These are phyloP conservation scores for Hypsopygia costalis DNA, from an alignment of 2,888 invertebrate species.

Conservation along the genomic window DNA sequence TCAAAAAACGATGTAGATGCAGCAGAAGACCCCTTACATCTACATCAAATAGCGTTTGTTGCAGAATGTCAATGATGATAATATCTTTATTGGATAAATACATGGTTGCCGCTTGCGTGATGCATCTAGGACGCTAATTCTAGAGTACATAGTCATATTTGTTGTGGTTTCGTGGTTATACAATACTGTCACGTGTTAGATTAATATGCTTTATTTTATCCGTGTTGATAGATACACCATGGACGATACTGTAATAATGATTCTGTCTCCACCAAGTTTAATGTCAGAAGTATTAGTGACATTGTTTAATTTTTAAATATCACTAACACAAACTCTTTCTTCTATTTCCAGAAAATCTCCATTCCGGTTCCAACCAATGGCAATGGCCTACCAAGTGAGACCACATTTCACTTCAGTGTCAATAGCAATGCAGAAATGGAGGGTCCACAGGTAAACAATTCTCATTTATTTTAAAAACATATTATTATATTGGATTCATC, in stretches of 20 bases:
- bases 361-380: slow-evolving; percentile 85
- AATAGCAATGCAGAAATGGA: slow-evolving; percentile 90
- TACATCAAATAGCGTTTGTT: too few relatives aligned
- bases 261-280: too few relatives aligned
- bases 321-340: slow-evolving; percentile 19
- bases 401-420: slow-evolving; percentile 88
- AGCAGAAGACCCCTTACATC: too few relatives aligned
- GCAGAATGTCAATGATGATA: slow-evolving; percentile 18
- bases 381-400: slow-evolving; percentile 66
- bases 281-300: neutral
- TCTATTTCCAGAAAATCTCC: slow-evolving; percentile 84
- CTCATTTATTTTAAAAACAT: too few relatives aligned
- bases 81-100: slow-evolving; percentile 12
- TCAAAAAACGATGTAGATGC: too few relatives aligned
- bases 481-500: too few relatives aligned
- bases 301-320: too few relatives aligned
- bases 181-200: slow-evolving; percentile 7
- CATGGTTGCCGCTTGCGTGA: slow-evolving; percentile 1
- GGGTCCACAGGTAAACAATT: slow-evolving; percentile 81
- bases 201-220: neutral
- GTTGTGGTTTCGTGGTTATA: slow-evolving; percentile 1
- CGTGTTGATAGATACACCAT: too few relatives aligned
- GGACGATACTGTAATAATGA: too few relatives aligned
- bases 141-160: neutral
- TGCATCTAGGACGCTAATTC: neutral